Evolutionary conservation across 1,140 invertebrate species (phyloP), one percentile per base, ranked within the genome.

Genomic region (Idris sp.): DNA sequence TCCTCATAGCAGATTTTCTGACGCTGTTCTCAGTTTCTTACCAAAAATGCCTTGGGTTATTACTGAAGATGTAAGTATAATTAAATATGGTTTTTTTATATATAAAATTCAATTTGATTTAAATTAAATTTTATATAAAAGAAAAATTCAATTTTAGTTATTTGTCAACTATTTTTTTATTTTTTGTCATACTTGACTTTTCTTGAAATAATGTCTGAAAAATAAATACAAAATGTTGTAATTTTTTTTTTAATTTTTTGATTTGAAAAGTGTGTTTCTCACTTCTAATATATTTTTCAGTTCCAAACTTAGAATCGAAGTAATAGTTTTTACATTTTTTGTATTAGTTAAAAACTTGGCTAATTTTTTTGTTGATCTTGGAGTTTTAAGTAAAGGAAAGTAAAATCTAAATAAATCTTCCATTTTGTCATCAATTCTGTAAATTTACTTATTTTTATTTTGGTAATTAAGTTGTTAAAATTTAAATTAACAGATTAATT

Each of bases 1-100:
- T 11, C 98, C 98, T 0, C 97, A 99, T 82, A 94, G 93, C 77
- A 91, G 94, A 77, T 99, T 99, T 84, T 97, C 97, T 0, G 95
- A 98, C 78, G 92, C 95, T 38, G 98, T 99, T 15, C 90, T 98
- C 0, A 93, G 92, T 59, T 99, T 95, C 83, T 88, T 99, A 15
- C 98, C 98, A 0, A 90, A 93, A 75, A 78, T 97, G 76, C 95
- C 97, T 7, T 99, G 97, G 97, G 86, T 89, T 11, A 97, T 98
- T 56, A 94, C 94, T 0, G 91, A 93, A 18, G 91, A 94, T 85
- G 94, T 94, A 81, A 84, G 81, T 1, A 10, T 22, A 15, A 30
- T 44, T 43, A 41, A 18, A 9, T 41, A 16, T 19, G 26, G 2
- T 22, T 22, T 22, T 22, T 22, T 2, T 6, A 22, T 6, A 22